Base-by-base conservation (phyloP, 2,888 invertebrate genomes). In the Apodemia hepburni region DNA sequence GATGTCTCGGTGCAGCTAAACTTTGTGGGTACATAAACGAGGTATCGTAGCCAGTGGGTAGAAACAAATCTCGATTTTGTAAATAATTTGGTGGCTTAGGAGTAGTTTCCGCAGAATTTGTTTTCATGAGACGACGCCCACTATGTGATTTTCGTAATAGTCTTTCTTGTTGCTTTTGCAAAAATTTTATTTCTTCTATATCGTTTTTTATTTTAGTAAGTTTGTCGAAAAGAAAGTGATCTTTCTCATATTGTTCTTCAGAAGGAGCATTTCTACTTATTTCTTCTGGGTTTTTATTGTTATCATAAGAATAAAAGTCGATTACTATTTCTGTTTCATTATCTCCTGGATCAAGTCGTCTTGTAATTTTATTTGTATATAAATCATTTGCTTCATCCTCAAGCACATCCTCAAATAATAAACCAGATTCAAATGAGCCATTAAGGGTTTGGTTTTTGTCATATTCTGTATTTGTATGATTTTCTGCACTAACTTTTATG, bases 221-320 rank as follows among this genome's bases (percentile, higher is more conserved):
- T 27, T 57, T 57, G 12, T 57, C 54, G 29, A 15, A 6, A 57
- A 57, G 9, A 22, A 27, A 15, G 12, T n/a, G 12, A 29, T 57
- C 57, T n/a, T 57, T 27, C 12, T 57, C 29, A 57, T 57, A 29
- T 57, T 57, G 57, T 15, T n/a, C 4, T 51, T 51, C 51, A 47
- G 8, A 12, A 22, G 17, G 29, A 29, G 7, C 27, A 1, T 2
- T 57, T 15, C 29, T 22, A 29, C 8, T 29, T 0, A n/a, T 57
- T 29, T 29, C 7, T 15, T n/a, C 29, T n/a, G 2, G n/a, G 6
- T 57, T 57, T n/a, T 27, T 29, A 29, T 57, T n/a, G 8, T 27
- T 27, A 3, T 57, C 57, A 29, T 9, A 29, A 7, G 27, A 15
- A 57, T 57, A 27, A 57, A 47, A 47, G 17, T 47, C 47, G 8